Base-by-base conservation (phyloP, 2,888 invertebrate species). In the Pristionchus exspectatus region DNA sequence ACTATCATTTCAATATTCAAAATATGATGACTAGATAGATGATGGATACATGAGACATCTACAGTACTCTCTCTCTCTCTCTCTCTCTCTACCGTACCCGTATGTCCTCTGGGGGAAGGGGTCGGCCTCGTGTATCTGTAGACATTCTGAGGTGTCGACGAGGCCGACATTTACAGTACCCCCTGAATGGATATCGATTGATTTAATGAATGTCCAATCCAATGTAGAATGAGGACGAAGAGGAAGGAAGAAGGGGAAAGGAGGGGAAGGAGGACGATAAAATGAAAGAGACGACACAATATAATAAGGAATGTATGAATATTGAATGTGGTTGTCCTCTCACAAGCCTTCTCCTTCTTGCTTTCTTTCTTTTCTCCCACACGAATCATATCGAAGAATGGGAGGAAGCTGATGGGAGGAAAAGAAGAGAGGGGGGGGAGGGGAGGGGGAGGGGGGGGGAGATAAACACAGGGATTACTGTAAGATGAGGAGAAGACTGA, bases 221-320 rank as follows among this genome's bases (percentile, higher is more conserved):
- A 4, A 50, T 54, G 44, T 77, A 77, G 44, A 72, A 33, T 38
- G 44, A 38, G 33, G 33, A 38, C 33, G 81, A n/a, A 27, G 84
- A 44, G 24, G 9, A 24, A 33, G 44, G 77, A 77, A 77, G 84
- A 56, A 56, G 56, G 30, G 33, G 30, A 56, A 30, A 16, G 38
- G 21, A 56, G 56, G 33, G n/a, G 54, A n/a, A 83, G 83, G 56
- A 56, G 30, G 21, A 84, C 54, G 12, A 84, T 16, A 44, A 84
- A 84, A 59, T 27, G 59, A 59, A 21, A 27, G 38, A n/a, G 27
- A 84, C 5, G 56, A 84, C 30, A 50, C n/a, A 81, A 81, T 44
- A 84, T 38, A 84, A 44, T 54, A 44, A 84, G 84, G 59, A 59
- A 84, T 59, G 56, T 54, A 56, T 84, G 54, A 59, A 77, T 77